Base-by-base conservation (phyloP, 2,888 invertebrate species). In the Microctonus aethiopoides region DNA sequence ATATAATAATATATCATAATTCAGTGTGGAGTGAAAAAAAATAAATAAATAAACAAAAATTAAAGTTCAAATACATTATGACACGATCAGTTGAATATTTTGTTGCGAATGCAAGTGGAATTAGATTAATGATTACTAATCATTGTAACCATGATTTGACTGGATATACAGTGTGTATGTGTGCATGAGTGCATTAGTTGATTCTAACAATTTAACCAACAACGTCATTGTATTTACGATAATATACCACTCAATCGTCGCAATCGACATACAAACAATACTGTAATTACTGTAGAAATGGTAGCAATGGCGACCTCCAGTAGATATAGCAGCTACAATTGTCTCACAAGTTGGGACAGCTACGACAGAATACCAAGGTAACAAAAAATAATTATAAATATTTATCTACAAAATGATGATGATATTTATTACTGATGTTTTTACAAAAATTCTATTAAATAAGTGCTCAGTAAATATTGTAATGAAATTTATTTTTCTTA, bases 361-460 rank as follows among this genome's bases (percentile, higher is more conserved):
- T 95, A 95, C 88, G 95, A 95, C 87, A 92, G 90, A 86, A 95
- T 95, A 88, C 95, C 95, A 80, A 95, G 95, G 95, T 95, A 92
- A 79, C 13, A 20, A 34, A 36, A 7, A 34, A 29, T 16, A 34
- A 34, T 32, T 10, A 32, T 59, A 34, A 16, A 32, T 6, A 57
- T 5, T 57, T 9, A 52, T 20, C 3, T 29, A 29, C 3, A 29
- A 29, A 7, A 29, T 29, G 16, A 46, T 16, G 46, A 46, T 46
- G 46, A 46, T n/a, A 16, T 2, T 29, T 20, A 29, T 57, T 29
- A 29, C 57, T 57, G 34, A 57, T 57, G n/a, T 3, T 3, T 26
- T 3, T 26, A 9, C 64, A 39, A 16, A 11, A 56, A 10, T 26
- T 10, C 13, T 20, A 52, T 32, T 39, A 75, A 76, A 75, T 78